A percentile compares a stretch with the other conserved stretches of the same genome.
phyloP scores from a whole-genome alignment of 2,888 invertebrate species.

The Microplitis manilae region DNA sequence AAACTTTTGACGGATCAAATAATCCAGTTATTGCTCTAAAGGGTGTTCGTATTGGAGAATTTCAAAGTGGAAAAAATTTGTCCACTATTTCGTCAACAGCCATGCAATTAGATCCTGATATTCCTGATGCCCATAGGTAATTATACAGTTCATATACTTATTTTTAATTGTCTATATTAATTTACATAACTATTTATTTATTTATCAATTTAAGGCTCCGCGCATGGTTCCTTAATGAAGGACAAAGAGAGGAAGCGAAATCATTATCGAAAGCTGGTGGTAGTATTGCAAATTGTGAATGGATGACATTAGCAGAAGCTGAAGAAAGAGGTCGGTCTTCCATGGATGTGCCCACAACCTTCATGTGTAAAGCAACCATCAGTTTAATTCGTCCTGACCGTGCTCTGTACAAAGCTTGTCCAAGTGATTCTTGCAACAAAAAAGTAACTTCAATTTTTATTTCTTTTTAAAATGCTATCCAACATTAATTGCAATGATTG shows the following conservation, averaged over 20 bases:
- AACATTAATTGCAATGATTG: neutral
- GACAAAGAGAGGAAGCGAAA: constrained; percentile 76
- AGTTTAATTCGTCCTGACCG: constrained; percentile 87
- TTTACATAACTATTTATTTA: neutral
- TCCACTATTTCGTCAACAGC: constrained; percentile 76
- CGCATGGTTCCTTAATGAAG: constrained; percentile 93
- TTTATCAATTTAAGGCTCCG: constrained; percentile 73
- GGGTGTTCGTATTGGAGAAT: constrained; percentile 89
- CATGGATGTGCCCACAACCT: constrained; percentile 88
- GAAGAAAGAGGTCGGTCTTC: constrained; percentile 80
- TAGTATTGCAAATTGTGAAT: constrained; percentile 75
- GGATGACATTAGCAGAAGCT: constrained; percentile 85
- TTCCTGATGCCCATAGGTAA: constrained; percentile 84
- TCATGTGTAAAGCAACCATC: constrained; percentile 83
- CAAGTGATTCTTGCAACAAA: constrained; percentile 92
- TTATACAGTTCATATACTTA: neutral
- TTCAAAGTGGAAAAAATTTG: constrained; percentile 85
- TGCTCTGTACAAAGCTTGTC: constrained; percentile 93
- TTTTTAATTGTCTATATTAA: neutral
- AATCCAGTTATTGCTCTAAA: constrained; percentile 91
- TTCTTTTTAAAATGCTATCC: neutral
- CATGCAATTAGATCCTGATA: constrained; percentile 89
- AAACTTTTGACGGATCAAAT: constrained; percentile 82
- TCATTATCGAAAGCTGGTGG: constrained; percentile 74
- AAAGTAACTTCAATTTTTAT: constrained; percentile 74